Conservation (phyloP, 2,888 invertebrate genomes). For the Ormia ochracea region DNA sequence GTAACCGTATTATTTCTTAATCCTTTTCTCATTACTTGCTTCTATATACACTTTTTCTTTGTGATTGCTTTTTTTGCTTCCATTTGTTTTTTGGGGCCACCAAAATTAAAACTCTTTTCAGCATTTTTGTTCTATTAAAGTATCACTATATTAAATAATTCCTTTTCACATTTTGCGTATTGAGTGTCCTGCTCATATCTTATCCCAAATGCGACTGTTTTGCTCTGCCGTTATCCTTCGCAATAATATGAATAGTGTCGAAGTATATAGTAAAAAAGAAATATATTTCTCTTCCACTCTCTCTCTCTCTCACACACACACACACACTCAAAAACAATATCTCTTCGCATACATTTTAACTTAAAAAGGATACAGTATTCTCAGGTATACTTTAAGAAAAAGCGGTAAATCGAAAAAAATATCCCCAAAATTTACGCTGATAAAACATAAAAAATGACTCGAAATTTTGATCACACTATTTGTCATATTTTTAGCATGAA, state of each 20-base stretch:
- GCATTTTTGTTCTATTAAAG: slow-evolving; percentile 38
- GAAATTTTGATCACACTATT: too few species aligned
- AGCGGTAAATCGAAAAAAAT: too few species aligned
- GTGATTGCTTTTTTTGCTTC: slow-evolving; percentile 16
- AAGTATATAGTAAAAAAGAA: neutral
- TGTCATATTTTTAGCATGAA: too few species aligned
- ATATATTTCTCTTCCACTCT: neutral
- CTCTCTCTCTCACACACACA: neutral
- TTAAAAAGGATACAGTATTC: too few species aligned
- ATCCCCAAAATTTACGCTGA: too few species aligned
- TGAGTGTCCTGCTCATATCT: slow-evolving; percentile 46
- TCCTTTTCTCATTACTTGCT: slow-evolving; percentile 54
- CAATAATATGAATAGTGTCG: slow-evolving; percentile 38
- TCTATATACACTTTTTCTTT: slow-evolving; percentile 12
- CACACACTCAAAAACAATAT: too few species aligned
- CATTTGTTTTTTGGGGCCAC: slow-evolving; percentile 35
- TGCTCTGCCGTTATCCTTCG: slow-evolving; percentile 45
- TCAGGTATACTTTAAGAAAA: too few species aligned
- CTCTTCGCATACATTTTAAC: too few species aligned
- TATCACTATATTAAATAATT: neutral
- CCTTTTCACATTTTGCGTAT: slow-evolving; percentile 20
- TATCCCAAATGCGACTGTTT: slow-evolving; percentile 56
- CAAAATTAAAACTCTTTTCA: slow-evolving; percentile 17
- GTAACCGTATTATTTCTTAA: slow-evolving; percentile 49
- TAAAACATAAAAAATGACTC: too few species aligned